Percentiles rank a stretch among this genome's conserved stretches.
These are phyloP conservation scores for Macrosoma leucophasiata DNA, from an alignment of 2,888 invertebrate genomes.

Conservation along the genomic window DNA sequence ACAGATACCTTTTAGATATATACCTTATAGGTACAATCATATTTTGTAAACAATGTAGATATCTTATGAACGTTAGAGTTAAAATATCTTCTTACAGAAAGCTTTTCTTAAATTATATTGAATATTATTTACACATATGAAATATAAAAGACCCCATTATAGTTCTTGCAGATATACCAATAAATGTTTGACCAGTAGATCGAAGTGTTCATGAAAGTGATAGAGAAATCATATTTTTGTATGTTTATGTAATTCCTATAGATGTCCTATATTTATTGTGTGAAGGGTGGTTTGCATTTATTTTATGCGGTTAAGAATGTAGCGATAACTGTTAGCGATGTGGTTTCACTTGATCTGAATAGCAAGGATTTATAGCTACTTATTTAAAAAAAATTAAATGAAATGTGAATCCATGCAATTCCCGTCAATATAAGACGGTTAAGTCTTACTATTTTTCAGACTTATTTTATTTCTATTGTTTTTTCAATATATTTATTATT, in stretches of 20 bases:
- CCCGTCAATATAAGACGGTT: no score
- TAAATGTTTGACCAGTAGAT: conserved; percentile 60
- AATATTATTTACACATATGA: conserved; percentile 20
- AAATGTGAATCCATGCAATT: no score
- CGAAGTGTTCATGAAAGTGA: conserved; percentile 71
- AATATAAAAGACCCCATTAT: no score
- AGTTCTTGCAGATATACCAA: conserved; percentile 38
- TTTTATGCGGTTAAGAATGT: no score
- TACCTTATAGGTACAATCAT: conserved; percentile 22
- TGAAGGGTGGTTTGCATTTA: no score
- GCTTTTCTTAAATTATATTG: conserved; percentile 24
- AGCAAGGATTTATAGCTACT: no score
- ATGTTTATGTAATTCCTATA: conserved; percentile 53
- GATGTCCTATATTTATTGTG: conserved; percentile 36
- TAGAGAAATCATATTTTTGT: conserved; percentile 70
- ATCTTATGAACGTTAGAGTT: conserved; percentile 43
- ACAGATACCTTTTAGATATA: conserved; percentile 32
- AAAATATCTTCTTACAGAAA: conserved; percentile 30
- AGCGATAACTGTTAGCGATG: no score
- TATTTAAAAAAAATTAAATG: no score
- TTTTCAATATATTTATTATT: no score
- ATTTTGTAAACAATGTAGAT: conserved; percentile 52
- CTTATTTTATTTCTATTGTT: no score
- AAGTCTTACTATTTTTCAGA: no score
- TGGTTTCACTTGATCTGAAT: no score